Evolutionary conservation across 2,797 vertebrate species (phyloP), one percentile per base, ranked within the genome.

Genomic region (Perodicticus potto): DNA sequence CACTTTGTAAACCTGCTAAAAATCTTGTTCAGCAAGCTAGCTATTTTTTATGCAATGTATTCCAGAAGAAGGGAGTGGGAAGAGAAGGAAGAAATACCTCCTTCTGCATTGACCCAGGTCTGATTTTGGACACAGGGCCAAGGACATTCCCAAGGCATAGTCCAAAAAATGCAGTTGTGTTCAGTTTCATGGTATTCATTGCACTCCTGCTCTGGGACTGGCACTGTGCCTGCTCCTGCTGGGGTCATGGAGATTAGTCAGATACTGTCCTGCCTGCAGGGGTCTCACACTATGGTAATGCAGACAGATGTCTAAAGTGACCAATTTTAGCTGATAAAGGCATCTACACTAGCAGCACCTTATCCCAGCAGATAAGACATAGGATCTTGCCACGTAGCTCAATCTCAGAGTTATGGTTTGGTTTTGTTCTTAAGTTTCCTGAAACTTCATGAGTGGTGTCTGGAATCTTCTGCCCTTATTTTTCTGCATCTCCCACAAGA

Each of bases 91-190:
- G 22, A 12, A 12, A 12, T 77, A 19, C 61, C 59, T 94, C 61
- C 65, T 94, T 63, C 23, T 17, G 49, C 76, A 34, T 20, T 93
- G 57, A 76, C 43, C 12, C 1, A 49, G 29, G 73, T 86, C 65
- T 96, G 78, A 80, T 77, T 73, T 87, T 90, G 25, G 74, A 93
- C 65, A 76, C 43, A 77, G 86, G 20, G 55, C 84, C 43, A 92
- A 95, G 49, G 55, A n/a, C 12, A 19, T 89, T 80, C 40, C 78
- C 34, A 70, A 65, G 29, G 25, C 20, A 1, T 22, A 73, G 25
- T 91, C 27, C 61, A 49, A 82, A 92, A 87, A 55, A 85, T 10
- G 2, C 5, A 27, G 34, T 32, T 87, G 23, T 77, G 11, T 43
- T 80, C 65, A 86, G 25, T 63, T 63, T 53, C 13, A 61, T 76